A percentile compares a stretch with the other conserved stretches of the same genome.
phyloP scores from a whole-genome alignment of 37 sponge, comb jelly and placozoan genomes.

The Bolinopsis microptera region DNA sequence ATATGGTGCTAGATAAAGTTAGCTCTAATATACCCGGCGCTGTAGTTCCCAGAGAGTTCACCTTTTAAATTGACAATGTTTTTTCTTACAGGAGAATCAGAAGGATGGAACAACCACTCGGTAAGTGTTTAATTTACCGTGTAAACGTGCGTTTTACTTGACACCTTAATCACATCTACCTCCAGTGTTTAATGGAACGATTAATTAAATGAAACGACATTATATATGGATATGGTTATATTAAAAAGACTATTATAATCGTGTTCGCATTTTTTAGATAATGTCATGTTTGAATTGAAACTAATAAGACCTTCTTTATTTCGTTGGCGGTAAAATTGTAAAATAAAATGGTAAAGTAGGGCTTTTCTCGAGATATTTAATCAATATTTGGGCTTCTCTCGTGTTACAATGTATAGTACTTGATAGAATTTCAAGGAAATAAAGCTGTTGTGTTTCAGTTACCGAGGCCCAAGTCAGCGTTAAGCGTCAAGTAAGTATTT shows the following conservation, averaged over 20 bases:
- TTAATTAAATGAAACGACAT: too few species aligned
- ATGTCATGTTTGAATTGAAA: background rate
- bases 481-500: slow-evolving; percentile 48
- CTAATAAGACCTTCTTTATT: background rate
- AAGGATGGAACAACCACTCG: slow-evolving; percentile 35
- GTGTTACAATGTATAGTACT: background rate
- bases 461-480: slow-evolving; percentile 23
- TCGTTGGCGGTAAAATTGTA: background rate
- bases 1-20: too few species aligned
- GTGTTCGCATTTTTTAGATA: too few species aligned
- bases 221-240: too few species aligned
- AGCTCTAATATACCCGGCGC: too few species aligned
- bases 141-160: too few species aligned
- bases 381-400: background rate
- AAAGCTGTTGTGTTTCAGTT: background rate
- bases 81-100: background rate
- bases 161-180: too few species aligned
- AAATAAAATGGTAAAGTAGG: background rate
- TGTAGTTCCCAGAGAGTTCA: too few species aligned
- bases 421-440: background rate
- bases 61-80: too few species aligned
- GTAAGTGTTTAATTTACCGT: too few species aligned
- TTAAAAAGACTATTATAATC: too few species aligned
- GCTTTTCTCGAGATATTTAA: background rate
- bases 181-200: too few species aligned